These are phyloP conservation scores for Cheilinus undulatus DNA, from an alignment of 2,113 vertebrate species.

Conservation along the genomic window DNA sequence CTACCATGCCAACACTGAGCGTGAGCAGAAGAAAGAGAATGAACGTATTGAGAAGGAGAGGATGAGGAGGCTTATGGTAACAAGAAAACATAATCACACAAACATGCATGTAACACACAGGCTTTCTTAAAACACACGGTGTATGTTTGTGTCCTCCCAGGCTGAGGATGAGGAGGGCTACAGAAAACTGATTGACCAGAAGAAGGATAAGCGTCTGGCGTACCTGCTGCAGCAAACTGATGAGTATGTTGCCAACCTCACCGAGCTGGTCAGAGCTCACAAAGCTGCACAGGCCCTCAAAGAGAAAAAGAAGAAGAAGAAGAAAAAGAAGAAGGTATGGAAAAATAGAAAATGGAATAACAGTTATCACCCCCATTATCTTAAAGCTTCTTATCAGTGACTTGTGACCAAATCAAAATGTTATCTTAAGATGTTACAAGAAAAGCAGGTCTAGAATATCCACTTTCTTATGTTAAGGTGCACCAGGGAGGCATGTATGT, in stretches of 20 bases:
- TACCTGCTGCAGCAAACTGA: slow-evolving; percentile 98
- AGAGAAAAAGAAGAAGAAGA: slow-evolving; percentile 97
- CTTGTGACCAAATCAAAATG: too few relatives aligned
- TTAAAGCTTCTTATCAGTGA: neutral
- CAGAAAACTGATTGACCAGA: slow-evolving; percentile 97
- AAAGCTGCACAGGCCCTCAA: slow-evolving; percentile 96
- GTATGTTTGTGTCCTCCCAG: slow-evolving; percentile 64
- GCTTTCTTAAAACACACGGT: neutral
- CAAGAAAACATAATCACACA: neutral
- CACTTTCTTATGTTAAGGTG: too few relatives aligned
- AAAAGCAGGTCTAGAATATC: too few relatives aligned
- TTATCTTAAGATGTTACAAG: too few relatives aligned
- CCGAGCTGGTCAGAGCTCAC: slow-evolving; percentile 95
- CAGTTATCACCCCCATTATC: neutral
- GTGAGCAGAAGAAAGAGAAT: slow-evolving; percentile 98
- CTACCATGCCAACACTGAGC: slow-evolving; percentile 96
- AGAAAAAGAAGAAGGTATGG: slow-evolving; percentile 91
- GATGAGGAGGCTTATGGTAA: slow-evolving; percentile 96
- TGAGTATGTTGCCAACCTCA: slow-evolving; percentile 97
- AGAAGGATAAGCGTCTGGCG: slow-evolving; percentile 97
- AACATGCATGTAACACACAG: neutral
- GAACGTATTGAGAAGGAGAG: slow-evolving; percentile 98
- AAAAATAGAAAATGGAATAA: neutral
- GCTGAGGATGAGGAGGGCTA: slow-evolving; percentile 98
- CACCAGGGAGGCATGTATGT: too few relatives aligned